A percentile compares a stretch with the other conserved stretches of the same genome.
phyloP scores from a whole-genome alignment of 2,113 vertebrate genomes.

The Neoarius graeffei region DNA sequence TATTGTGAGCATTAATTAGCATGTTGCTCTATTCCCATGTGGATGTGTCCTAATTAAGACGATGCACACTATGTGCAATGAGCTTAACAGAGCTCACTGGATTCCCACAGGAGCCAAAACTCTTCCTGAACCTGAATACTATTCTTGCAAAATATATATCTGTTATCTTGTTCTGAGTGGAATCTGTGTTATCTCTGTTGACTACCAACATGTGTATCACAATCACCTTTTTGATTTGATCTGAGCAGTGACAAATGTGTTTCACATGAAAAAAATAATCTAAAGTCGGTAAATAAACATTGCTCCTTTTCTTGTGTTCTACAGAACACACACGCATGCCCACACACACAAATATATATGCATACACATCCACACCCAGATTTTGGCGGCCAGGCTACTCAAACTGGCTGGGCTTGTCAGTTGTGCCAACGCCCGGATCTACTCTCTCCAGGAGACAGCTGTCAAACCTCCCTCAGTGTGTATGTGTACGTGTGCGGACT shows the following conservation, averaged over 20 bases:
- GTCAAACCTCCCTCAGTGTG: constrained; percentile 40
- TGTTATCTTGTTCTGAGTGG: neutral
- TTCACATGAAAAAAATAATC: constrained; percentile 1
- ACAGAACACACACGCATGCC: neutral
- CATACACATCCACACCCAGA: constrained; percentile 43
- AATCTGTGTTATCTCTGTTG: neutral
- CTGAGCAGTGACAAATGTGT: neutral
- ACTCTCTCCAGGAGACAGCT: constrained; percentile 40
- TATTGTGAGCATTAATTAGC: neutral
- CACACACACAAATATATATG: constrained; percentile 21
- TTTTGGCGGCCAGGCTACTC: constrained; percentile 52
- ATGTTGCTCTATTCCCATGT: constrained; percentile 7
- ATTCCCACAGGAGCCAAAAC: neutral
- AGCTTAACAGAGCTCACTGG: constrained; percentile 53
- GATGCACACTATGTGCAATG: constrained; percentile 46
- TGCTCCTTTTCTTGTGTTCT: neutral
- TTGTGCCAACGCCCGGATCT: constrained; percentile 45
- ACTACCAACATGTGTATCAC: neutral
- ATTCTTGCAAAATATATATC: neutral
- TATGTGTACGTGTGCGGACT: neutral
- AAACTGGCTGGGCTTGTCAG: constrained; percentile 70
- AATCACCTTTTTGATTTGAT: neutral
- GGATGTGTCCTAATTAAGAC: constrained; percentile 52
- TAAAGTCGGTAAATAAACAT: neutral
- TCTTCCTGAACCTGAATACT: neutral